Percentiles rank a stretch among this genome's conserved stretches.
phyloP scores from a whole-genome alignment of 2,888 invertebrate species.

The Microctonus aethiopoides region DNA sequence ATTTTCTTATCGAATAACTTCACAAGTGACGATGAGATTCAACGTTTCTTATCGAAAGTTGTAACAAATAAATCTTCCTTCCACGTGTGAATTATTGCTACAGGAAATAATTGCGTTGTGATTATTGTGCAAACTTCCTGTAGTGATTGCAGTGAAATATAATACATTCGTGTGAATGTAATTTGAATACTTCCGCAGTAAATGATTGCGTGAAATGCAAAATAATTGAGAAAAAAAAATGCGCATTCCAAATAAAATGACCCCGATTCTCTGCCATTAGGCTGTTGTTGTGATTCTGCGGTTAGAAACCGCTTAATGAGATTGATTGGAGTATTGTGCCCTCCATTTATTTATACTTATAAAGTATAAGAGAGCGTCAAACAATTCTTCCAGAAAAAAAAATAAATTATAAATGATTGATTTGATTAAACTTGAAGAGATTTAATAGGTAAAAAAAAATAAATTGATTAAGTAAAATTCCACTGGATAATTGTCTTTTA shows the following conservation, averaged over 20 bases:
- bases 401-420: neutral
- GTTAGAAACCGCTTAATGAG: neutral
- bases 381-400: neutral
- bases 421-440: neutral
- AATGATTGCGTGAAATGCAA: neutral
- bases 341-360: neutral
- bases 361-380: neutral
- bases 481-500: conserved; percentile 1
- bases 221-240: neutral
- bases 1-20: neutral
- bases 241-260: neutral
- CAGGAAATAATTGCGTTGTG: neutral
- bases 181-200: neutral
- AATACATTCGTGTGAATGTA: neutral
- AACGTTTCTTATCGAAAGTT: neutral
- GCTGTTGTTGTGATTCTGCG: neutral
- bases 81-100: neutral
- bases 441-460: neutral
- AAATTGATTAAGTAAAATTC: conserved; percentile 3
- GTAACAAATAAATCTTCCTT: neutral
- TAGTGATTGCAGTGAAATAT: neutral
- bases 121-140: neutral
- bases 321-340: neutral
- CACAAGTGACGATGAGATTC: neutral
- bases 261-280: conserved; percentile 4